Conservation (phyloP, 2,888 invertebrate species). For the Lasioglossum zephyrum region DNA sequence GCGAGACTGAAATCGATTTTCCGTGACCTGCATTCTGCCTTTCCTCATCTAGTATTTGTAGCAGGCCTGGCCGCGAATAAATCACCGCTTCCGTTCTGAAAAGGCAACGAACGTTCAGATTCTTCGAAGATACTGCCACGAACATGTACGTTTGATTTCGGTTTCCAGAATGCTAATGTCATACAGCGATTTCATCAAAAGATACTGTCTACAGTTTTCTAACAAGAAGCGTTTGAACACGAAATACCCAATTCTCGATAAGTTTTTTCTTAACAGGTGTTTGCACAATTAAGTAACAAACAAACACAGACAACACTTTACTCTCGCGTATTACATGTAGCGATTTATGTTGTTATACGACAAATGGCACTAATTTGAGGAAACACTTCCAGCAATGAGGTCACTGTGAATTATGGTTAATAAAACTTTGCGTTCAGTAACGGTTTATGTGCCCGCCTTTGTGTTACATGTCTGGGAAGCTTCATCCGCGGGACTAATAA, state of each 20-base stretch:
- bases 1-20: slow-evolving; percentile 2
- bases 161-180: no score
- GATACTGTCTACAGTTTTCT: no score
- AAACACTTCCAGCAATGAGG: neutral
- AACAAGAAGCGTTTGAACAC: no score
- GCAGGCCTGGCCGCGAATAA: neutral
- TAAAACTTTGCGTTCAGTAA: neutral
- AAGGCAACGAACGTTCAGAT: neutral
- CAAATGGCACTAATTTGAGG: neutral
- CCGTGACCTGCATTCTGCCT: neutral
- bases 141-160: no score
- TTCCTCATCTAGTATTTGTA: neutral
- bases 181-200: no score
- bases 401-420: slow-evolving; percentile 5
- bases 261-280: no score
- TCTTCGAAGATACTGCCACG: no score
- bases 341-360: neutral
- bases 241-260: no score
- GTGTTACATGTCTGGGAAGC: neutral
- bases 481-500: neutral
- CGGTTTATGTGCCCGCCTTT: neutral
- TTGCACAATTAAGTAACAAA: neutral
- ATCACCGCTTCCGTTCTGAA: neutral
- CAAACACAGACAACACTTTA: neutral
- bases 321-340: neutral